Evolutionary conservation across 1,140 invertebrate genomes (phyloP).

Genomic region (Octopus bimaculoides): DNA sequence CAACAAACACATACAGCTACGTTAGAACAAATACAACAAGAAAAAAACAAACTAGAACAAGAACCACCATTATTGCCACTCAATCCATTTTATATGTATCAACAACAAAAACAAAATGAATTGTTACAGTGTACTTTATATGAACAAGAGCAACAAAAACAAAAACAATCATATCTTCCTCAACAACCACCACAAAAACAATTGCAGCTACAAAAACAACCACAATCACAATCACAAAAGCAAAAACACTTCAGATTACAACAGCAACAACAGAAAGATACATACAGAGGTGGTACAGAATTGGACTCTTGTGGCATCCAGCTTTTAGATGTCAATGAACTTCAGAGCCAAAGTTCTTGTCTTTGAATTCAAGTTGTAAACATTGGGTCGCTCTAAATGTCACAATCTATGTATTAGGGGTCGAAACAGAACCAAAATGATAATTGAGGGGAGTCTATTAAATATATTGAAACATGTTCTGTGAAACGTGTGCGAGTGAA

Average conservation of each 20-base stretch:
- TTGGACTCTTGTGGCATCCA: not conserved
- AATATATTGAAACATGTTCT: no score
- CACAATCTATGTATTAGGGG: no score
- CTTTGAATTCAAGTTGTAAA: not conserved
- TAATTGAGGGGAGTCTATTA: no score
- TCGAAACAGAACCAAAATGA: no score
- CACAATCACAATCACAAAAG: no score
- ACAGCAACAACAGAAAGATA: not conserved
- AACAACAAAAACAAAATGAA: no score
- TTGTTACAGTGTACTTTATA: no score
- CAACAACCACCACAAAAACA: not conserved
- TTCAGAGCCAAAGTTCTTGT: constrained; percentile 1
- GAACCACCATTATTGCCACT: not conserved
- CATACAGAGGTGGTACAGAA: not conserved
- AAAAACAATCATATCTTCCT: no score
- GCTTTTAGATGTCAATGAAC: not conserved
- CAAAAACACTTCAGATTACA: not conserved
- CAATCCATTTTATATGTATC: not conserved
- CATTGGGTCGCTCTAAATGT: no score
- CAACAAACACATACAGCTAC: not conserved
- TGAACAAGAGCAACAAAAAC: no score
- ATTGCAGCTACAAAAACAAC: not conserved
- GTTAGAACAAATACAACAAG: no score
- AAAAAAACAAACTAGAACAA: not conserved
- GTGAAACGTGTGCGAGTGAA: no score